These are phyloP conservation scores for Sebastes hopkinsi DNA, from an alignment of 2,797 vertebrate species.

Conservation along the genomic window DNA sequence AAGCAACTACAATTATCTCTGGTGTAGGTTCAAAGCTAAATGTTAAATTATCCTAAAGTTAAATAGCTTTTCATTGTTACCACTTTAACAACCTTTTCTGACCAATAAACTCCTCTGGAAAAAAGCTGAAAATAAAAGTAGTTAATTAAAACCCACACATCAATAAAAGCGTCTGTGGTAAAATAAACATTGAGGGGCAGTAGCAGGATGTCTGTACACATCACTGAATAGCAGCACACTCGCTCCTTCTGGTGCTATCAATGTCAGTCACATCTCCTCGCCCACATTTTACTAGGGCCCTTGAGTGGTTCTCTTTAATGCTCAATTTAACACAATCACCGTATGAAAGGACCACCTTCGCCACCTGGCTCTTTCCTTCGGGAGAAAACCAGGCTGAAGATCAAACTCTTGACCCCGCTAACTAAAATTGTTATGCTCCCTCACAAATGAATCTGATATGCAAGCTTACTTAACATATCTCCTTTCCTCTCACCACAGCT, in stretches of 20 bases:
- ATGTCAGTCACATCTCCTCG: slow-evolving; percentile 63
- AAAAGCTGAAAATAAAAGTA: slow-evolving; percentile 10
- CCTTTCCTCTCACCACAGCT: slow-evolving; percentile 12
- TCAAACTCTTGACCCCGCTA: slow-evolving; percentile 61
- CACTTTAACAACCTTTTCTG: slow-evolving; percentile 1
- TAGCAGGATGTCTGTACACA: slow-evolving; percentile 29
- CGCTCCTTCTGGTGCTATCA: slow-evolving; percentile 73
- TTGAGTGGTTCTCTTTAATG: slow-evolving; percentile 69
- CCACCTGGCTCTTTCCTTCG: slow-evolving; percentile 53
- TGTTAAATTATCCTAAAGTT: slow-evolving; percentile 7
- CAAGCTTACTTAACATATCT: slow-evolving; percentile 47
- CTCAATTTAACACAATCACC: slow-evolving; percentile 80
- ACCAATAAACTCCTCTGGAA: slow-evolving; percentile 10
- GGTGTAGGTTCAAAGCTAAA: slow-evolving; percentile 13
- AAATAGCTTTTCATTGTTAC: slow-evolving; percentile 1
- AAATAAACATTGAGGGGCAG: slow-evolving; percentile 31
- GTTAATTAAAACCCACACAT: slow-evolving; percentile 27
- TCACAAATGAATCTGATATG: slow-evolving; percentile 56
- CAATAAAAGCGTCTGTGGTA: slow-evolving; percentile 29
- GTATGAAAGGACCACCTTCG: slow-evolving; percentile 63
- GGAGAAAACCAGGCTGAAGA: slow-evolving; percentile 53
- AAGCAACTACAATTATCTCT: slow-evolving; percentile 19
- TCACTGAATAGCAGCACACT: slow-evolving; percentile 30
- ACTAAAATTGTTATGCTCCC: slow-evolving; percentile 39
- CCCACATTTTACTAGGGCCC: slow-evolving; percentile 64